A percentile compares a stretch with the other conserved stretches of the same genome.
These are phyloP conservation scores for Eulemur albifrons DNA, from an alignment of 2,797 vertebrate species.

Conservation along the genomic window DNA sequence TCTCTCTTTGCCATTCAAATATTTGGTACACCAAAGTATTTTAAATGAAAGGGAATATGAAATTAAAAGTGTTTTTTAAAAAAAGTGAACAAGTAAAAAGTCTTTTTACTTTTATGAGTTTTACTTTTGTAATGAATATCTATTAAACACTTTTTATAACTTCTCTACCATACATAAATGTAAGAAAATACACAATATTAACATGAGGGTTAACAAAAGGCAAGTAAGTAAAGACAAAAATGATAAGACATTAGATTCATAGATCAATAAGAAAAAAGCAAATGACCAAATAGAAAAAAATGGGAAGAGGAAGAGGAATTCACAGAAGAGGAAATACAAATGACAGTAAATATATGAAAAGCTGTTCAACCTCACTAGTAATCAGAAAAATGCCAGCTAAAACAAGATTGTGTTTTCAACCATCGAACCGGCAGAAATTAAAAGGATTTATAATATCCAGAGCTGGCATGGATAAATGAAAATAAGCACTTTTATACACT, in stretches of 20 bases:
- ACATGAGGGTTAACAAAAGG: background rate
- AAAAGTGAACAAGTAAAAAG: background rate
- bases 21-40: background rate
- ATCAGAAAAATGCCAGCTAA: slow-evolving; percentile 41
- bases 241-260: background rate
- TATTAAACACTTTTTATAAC: background rate
- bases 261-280: background rate
- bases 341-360: background rate
- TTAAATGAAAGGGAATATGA: background rate
- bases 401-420: slow-evolving; percentile 32
- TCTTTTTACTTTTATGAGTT: background rate
- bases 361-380: background rate
- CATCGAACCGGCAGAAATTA: slow-evolving; percentile 5
- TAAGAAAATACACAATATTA: background rate
- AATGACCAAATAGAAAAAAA: background rate
- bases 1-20: background rate
- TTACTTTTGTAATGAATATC: slow-evolving; percentile 25
- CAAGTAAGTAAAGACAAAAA: background rate
- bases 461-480: slow-evolving; percentile 38
- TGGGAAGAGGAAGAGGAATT: background rate
- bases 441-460: slow-evolving; percentile 26
- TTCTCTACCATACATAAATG: background rate
- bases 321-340: background rate
- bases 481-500: slow-evolving; percentile 16
- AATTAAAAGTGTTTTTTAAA: slow-evolving; percentile 9